These are phyloP conservation scores for Amphipyra berbera DNA, from an alignment of 2,888 invertebrate genomes.

Conservation along the genomic window DNA sequence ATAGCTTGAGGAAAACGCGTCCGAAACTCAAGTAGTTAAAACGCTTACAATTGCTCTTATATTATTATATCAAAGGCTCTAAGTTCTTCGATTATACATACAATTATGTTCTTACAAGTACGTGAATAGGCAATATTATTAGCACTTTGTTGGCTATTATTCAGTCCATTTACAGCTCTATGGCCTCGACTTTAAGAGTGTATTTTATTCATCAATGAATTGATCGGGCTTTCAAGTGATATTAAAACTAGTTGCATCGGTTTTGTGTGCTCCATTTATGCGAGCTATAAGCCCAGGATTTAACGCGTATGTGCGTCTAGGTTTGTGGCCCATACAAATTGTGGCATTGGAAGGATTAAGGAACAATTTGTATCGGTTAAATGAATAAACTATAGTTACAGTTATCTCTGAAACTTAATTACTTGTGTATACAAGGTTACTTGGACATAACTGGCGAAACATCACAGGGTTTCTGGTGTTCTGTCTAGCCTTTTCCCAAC, in stretches of 20 bases:
- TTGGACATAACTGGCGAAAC: no score
- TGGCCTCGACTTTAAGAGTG: not conserved
- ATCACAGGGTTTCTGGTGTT: no score
- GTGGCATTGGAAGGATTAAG: not conserved
- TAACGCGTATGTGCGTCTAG: not conserved
- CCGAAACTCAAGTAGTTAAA: no score
- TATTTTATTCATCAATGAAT: constrained; percentile 7
- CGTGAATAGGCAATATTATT: constrained; percentile 40
- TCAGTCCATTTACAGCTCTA: constrained; percentile 24
- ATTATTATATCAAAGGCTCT: no score
- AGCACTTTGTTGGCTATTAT: constrained; percentile 22
- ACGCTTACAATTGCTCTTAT: no score
- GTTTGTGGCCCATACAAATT: not conserved
- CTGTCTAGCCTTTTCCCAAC: no score
- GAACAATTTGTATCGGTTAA: not conserved
- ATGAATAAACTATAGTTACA: no score
- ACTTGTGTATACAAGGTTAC: no score
- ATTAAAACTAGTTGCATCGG: constrained; percentile 51
- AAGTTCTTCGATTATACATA: not conserved
- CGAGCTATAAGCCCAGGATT: not conserved
- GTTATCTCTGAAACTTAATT: no score
- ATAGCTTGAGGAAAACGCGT: no score
- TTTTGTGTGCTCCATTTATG: constrained; percentile 22
- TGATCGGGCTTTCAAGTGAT: constrained; percentile 35
- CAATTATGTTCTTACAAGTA: constrained; percentile 3